Percentiles rank a stretch among this genome's conserved stretches.
These are phyloP conservation scores for Trachelus tabidus DNA, from an alignment of 2,888 invertebrate species.

Conservation along the genomic window DNA sequence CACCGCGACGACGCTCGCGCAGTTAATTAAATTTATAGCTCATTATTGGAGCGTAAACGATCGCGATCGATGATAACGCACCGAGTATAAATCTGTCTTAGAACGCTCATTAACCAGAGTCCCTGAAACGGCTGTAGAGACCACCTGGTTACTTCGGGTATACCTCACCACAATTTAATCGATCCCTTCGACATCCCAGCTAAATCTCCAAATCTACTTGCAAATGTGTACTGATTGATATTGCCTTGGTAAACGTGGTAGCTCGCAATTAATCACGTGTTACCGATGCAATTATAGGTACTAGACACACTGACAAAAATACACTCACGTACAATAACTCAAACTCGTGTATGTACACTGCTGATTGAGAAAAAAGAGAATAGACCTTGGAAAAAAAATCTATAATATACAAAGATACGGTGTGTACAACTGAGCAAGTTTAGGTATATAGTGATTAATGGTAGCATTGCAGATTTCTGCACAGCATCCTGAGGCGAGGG, in stretches of 20 bases:
- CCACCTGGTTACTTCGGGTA: not conserved
- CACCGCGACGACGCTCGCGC: constrained; percentile 10
- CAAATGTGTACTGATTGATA: not conserved
- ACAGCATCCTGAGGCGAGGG: not conserved
- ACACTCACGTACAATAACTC: not conserved
- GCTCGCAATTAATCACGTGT: not conserved
- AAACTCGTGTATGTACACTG: not conserved
- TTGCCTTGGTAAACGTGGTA: not conserved
- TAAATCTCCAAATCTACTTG: not conserved
- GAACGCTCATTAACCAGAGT: constrained; percentile 26
- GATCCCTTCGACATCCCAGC: constrained; percentile 8
- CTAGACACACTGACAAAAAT: not conserved
- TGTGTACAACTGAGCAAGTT: not conserved
- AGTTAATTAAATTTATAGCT: constrained; percentile 57
- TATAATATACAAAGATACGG: not conserved
- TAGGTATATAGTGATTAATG: not conserved
- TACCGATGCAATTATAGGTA: not conserved
- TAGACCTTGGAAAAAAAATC: too few relatives aligned
- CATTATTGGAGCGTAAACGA: constrained; percentile 48
- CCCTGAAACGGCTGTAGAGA: not conserved
- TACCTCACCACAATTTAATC: not conserved
- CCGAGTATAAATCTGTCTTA: constrained; percentile 40
- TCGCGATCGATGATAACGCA: constrained; percentile 49
- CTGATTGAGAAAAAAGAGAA: not conserved
- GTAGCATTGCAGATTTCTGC: not conserved